Conservation (phyloP, 2,888 invertebrate species). For the Plutella xylostella region DNA sequence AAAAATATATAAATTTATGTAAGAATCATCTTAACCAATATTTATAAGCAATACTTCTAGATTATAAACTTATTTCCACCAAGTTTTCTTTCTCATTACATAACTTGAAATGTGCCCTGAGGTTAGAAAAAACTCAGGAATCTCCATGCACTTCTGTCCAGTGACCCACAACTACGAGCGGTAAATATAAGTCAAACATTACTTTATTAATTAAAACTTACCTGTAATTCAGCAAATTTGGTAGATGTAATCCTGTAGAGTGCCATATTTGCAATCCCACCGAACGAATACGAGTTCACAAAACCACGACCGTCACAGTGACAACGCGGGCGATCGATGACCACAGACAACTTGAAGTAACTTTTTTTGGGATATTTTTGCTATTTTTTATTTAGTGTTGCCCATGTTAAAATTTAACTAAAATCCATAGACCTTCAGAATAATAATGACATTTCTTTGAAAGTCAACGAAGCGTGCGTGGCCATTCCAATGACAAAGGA, state of each 20-base stretch:
- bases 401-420: too few species aligned
- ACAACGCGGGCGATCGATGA: conserved; percentile 37
- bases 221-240: conserved; percentile 74
- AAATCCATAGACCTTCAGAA: too few species aligned
- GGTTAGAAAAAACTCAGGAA: conserved; percentile 29
- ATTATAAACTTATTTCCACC: conserved; percentile 20
- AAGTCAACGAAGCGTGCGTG: too few species aligned
- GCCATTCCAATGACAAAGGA: too few species aligned
- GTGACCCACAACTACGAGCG: not conserved
- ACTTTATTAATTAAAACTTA: conserved; percentile 25
- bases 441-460: too few species aligned
- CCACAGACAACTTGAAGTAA: too few species aligned
- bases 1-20: not conserved
- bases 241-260: conserved; percentile 74
- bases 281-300: conserved; percentile 16
- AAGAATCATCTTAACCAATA: not conserved
- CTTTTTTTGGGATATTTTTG: too few species aligned
- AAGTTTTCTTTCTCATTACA: conserved; percentile 42
- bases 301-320: conserved; percentile 27
- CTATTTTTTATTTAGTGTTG: too few species aligned
- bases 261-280: conserved; percentile 64
- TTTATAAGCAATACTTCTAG: not conserved
- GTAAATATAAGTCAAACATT: not conserved
- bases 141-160: not conserved
- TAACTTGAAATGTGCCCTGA: conserved; percentile 29